Percentiles rank a stretch among this genome's conserved stretches.
These are phyloP conservation scores for Baryphthengus martii DNA, from an alignment of 2,113 vertebrate genomes.

Conservation along the genomic window DNA sequence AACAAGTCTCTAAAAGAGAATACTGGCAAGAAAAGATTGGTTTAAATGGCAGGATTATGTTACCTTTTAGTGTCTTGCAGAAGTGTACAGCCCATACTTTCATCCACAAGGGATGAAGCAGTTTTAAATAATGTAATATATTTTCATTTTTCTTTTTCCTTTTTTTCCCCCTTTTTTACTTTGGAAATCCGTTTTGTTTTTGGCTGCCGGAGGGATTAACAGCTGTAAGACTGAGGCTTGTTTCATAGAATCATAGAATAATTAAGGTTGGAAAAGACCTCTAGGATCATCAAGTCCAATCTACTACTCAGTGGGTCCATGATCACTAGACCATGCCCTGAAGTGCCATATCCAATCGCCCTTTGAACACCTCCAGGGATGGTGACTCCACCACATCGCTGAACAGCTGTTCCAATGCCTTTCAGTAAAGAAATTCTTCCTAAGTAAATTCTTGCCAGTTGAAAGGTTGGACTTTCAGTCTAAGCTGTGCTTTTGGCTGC, in stretches of 20 bases:
- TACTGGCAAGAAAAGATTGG: not conserved
- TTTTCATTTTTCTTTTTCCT: not conserved
- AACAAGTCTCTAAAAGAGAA: not conserved
- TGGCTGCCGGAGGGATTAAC: not conserved
- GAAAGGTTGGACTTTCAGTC: not conserved
- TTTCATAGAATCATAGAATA: no score
- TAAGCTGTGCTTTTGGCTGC: not conserved
- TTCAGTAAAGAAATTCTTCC: no score
- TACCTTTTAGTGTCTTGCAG: not conserved
- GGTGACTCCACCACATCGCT: no score
- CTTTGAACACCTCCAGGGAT: no score
- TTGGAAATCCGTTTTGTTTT: not conserved
- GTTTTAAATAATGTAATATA: not conserved
- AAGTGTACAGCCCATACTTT: not conserved
- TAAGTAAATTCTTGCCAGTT: not conserved
- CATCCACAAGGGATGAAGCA: not conserved
- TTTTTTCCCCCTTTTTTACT: not conserved
- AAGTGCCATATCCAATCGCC: no score
- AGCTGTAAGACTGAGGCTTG: not conserved
- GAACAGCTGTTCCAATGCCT: no score
- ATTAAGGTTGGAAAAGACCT: no score
- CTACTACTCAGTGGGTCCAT: no score
- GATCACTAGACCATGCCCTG: no score
- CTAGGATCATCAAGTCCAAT: no score
- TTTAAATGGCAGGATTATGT: not conserved